A percentile compares a stretch with the other conserved stretches of the same genome.
phyloP scores from a whole-genome alignment of 2,113 vertebrate genomes.

The Embiotoca jacksoni region DNA sequence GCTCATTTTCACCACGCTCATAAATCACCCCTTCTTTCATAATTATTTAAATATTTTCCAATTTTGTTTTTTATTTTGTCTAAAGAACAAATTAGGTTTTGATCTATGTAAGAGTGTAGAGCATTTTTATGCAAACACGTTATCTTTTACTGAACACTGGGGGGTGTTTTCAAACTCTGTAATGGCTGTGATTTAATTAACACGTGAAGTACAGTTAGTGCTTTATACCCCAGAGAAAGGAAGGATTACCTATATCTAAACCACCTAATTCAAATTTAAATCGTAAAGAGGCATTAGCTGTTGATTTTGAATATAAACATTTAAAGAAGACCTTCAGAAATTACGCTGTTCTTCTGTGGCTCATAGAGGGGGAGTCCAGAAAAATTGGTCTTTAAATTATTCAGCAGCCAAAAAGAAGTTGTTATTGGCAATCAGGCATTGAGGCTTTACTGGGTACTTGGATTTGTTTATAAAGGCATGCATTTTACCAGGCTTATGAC shows the following conservation, averaged over 20 bases:
- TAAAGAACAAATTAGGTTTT: not conserved
- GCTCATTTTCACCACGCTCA: not conserved
- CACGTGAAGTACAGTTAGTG: conserved; percentile 4
- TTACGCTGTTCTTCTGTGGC: conserved; percentile 31
- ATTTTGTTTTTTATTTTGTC: not conserved
- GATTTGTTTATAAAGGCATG: conserved; percentile 27
- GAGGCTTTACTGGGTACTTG: conserved; percentile 38
- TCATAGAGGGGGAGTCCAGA: conserved; percentile 2
- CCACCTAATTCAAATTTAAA: conserved; percentile 35
- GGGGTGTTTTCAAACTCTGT: not conserved
- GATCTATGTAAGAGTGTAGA: not conserved
- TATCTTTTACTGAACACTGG: not conserved
- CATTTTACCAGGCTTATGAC: conserved; percentile 36
- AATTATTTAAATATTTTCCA: not conserved
- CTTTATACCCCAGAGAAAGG: conserved; percentile 3
- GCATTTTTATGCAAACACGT: not conserved
- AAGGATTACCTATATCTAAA: conserved; percentile 19
- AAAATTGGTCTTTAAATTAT: conserved; percentile 70
- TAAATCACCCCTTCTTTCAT: too few species aligned
- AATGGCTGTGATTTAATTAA: conserved; percentile 27
- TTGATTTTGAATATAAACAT: conserved; percentile 41
- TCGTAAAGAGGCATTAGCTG: conserved; percentile 28
- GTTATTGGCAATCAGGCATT: conserved; percentile 39
- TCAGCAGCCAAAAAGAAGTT: conserved; percentile 35
- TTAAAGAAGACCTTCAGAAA: conserved; percentile 43